Evolutionary conservation across 2,888 invertebrate genomes (phyloP).

Genomic region (Ferdinandea cuprea): DNA sequence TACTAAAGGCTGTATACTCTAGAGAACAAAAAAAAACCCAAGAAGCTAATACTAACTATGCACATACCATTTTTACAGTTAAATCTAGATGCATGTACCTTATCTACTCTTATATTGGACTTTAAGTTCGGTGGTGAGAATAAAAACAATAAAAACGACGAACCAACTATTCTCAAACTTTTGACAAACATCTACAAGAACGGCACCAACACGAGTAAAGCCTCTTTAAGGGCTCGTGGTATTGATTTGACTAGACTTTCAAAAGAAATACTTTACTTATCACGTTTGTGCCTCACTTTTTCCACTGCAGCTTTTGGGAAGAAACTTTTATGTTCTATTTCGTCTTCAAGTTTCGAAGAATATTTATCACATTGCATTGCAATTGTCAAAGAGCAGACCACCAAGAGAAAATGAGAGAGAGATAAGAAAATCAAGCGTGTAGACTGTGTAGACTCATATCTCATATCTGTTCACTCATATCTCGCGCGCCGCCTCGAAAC

Average conservation of each 20-base stretch:
- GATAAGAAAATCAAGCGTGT: neutral
- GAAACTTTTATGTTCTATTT: neutral
- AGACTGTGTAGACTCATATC: constrained; percentile 2
- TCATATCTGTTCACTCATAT: constrained; percentile 7
- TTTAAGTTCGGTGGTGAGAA: neutral
- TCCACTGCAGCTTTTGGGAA: neutral
- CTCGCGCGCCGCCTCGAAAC: neutral
- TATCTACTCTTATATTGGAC: too few relatives aligned
- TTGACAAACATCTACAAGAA: neutral
- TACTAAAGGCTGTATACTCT: too few relatives aligned
- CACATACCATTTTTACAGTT: too few relatives aligned
- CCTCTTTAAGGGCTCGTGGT: constrained; percentile 12
- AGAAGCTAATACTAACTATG: too few relatives aligned
- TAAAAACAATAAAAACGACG: neutral
- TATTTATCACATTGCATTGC: neutral
- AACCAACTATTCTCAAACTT: neutral
- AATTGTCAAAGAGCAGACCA: neutral
- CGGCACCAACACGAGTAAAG: neutral
- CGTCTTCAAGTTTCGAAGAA: neutral
- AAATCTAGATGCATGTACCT: too few relatives aligned
- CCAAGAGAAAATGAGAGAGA: constrained; percentile 3
- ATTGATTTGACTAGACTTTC: constrained; percentile 15
- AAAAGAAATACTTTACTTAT: neutral
- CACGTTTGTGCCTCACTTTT: neutral
- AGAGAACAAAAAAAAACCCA: too few relatives aligned